A percentile compares a stretch with the other conserved stretches of the same genome.
phyloP scores from a whole-genome alignment of 2,113 vertebrate genomes.

The Orcinus orca region DNA sequence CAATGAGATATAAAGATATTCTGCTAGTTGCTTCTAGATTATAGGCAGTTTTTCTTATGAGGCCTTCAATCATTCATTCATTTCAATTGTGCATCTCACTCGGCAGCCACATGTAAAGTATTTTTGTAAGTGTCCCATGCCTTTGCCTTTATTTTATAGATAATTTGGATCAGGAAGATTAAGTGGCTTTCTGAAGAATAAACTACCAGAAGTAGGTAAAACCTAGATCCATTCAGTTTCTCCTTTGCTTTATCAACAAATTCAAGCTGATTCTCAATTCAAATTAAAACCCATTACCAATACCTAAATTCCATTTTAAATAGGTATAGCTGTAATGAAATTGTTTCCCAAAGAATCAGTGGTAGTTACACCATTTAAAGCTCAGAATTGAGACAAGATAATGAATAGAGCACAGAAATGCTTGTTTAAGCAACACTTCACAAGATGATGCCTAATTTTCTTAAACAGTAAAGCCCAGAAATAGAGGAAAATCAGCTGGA shows the following conservation, averaged over 20 bases:
- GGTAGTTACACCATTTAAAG: slow-evolving; percentile 57
- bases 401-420: slow-evolving; percentile 49
- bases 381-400: slow-evolving; percentile 45
- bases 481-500: slow-evolving; percentile 38
- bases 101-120: background rate
- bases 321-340: slow-evolving; percentile 55
- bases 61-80: slow-evolving; percentile 22
- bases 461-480: slow-evolving; percentile 51
- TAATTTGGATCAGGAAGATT: slow-evolving; percentile 51
- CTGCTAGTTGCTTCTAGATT: background rate
- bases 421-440: slow-evolving; percentile 53
- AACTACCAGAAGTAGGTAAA: slow-evolving; percentile 50
- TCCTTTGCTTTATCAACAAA: slow-evolving; percentile 51
- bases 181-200: slow-evolving; percentile 47
- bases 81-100: background rate
- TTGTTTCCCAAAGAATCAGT: slow-evolving; percentile 64
- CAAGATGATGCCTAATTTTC: slow-evolving; percentile 53
- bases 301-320: slow-evolving; percentile 63
- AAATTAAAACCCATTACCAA: slow-evolving; percentile 43
- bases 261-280: slow-evolving; percentile 45
- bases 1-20: background rate
- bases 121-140: background rate
- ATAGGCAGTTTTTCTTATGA: background rate
- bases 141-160: slow-evolving; percentile 54
- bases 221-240: background rate